These are phyloP conservation scores for Synergus laeviventris DNA, from an alignment of 2,888 invertebrate genomes.

Conservation along the genomic window DNA sequence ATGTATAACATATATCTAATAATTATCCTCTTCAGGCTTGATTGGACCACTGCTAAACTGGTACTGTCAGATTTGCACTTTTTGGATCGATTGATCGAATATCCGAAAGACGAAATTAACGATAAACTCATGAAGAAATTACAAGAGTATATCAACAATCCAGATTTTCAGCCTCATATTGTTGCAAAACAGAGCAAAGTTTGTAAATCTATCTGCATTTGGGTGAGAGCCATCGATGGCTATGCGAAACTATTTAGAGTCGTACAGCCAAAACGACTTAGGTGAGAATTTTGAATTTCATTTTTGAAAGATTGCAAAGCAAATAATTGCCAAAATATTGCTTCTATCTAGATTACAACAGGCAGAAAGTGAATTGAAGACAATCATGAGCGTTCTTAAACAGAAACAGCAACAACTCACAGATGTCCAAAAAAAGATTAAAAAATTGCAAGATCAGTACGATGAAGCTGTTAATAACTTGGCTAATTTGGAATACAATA, in stretches of 20 bases:
- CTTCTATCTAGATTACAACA: constrained; percentile 58
- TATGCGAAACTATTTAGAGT: constrained; percentile 91
- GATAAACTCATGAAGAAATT: constrained; percentile 87
- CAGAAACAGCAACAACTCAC: constrained; percentile 90
- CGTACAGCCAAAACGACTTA: constrained; percentile 91
- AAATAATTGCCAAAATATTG: constrained; percentile 1
- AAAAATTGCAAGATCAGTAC: constrained; percentile 79
- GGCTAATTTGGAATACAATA: constrained; percentile 84
- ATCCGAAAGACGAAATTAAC: constrained; percentile 91
- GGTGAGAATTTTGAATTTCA: constrained; percentile 77
- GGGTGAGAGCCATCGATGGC: constrained; percentile 94
- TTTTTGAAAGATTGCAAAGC: neutral
- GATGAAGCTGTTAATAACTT: constrained; percentile 86
- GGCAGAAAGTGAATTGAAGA: constrained; percentile 86
- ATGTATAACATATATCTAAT: neutral
- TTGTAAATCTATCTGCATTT: constrained; percentile 92
- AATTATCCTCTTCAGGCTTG: constrained; percentile 79
- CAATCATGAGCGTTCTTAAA: constrained; percentile 85
- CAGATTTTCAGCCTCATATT: constrained; percentile 89
- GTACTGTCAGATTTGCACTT: constrained; percentile 90
- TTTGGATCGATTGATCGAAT: constrained; percentile 87
- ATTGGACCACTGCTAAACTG: constrained; percentile 90
- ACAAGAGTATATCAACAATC: constrained; percentile 89
- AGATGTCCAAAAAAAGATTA: constrained; percentile 86
- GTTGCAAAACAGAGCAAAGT: constrained; percentile 92